phyloP scores from a whole-genome alignment of 2,797 vertebrate species.

The Amblyopsis hoosieri region DNA sequence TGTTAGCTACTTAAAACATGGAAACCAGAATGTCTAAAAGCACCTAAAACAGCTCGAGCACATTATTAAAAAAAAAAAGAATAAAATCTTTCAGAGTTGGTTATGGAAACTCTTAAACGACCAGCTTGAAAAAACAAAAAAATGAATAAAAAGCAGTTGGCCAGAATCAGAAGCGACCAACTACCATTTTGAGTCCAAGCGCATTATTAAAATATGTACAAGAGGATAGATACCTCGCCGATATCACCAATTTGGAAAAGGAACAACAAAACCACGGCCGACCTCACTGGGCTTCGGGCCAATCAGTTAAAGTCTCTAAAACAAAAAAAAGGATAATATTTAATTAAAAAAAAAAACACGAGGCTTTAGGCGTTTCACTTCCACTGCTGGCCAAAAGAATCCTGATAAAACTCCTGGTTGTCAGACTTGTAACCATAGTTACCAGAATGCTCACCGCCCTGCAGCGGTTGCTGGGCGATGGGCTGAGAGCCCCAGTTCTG shows the following conservation, averaged over 20 bases:
- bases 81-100: constrained; percentile 68
- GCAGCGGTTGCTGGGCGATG: constrained; percentile 99
- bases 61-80: constrained; percentile 86
- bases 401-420: constrained; percentile 99
- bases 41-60: constrained; percentile 88
- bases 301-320: constrained; percentile 89
- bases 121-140: constrained; percentile 79
- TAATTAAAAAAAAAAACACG: constrained; percentile 46
- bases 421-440: constrained; percentile 99
- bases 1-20: constrained; percentile 88
- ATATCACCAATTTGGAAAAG: constrained; percentile 87
- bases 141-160: constrained; percentile 86
- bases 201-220: constrained; percentile 98
- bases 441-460: constrained; percentile 96
- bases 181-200: constrained; percentile 90
- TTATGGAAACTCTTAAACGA: constrained; percentile 63
- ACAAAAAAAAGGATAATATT: constrained; percentile 46
- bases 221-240: constrained; percentile 87
- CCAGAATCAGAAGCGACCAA: constrained; percentile 92
- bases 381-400: constrained; percentile 99
- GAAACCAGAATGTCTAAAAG: constrained; percentile 90
- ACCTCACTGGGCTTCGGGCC: constrained; percentile 83
- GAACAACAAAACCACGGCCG: constrained; percentile 76
- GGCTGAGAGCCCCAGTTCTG: constrained; percentile 99
- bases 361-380: constrained; percentile 88